These are phyloP conservation scores for Bos indicus DNA, from an alignment of 2,113 vertebrate species.

Conservation along the genomic window DNA sequence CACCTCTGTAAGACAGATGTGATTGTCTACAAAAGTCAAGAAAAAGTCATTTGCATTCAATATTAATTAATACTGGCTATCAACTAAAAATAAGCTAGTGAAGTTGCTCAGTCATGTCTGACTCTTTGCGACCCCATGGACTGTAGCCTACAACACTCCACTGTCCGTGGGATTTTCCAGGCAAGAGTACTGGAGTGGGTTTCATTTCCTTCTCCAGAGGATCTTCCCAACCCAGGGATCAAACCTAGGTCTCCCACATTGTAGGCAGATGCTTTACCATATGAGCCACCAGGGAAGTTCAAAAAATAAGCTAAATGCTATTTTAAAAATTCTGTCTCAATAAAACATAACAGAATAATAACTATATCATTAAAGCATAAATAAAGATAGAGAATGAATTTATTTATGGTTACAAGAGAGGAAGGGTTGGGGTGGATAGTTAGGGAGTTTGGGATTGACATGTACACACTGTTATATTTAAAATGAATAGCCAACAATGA, in stretches of 20 bases:
- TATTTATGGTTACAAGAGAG: not conserved
- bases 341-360: not conserved
- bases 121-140: too few relatives aligned
- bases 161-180: too few relatives aligned
- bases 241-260: too few relatives aligned
- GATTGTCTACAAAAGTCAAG: not conserved
- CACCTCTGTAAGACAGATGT: not conserved
- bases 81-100: not conserved
- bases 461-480: not conserved
- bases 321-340: not conserved
- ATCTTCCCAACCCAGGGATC: too few relatives aligned
- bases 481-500: not conserved
- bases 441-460: not conserved
- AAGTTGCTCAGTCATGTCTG: too few relatives aligned
- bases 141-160: too few relatives aligned
- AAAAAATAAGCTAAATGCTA: not conserved
- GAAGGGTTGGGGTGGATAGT: not conserved
- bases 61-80: not conserved
- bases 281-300: too few relatives aligned
- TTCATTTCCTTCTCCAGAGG: too few relatives aligned
- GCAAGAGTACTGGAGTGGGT: too few relatives aligned
- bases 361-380: not conserved
- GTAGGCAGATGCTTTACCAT: too few relatives aligned
- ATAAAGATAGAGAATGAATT: not conserved
- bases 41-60: not conserved